Evolutionary conservation across 1,140 invertebrate species (phyloP).

Genomic region (Heliconius himera): DNA sequence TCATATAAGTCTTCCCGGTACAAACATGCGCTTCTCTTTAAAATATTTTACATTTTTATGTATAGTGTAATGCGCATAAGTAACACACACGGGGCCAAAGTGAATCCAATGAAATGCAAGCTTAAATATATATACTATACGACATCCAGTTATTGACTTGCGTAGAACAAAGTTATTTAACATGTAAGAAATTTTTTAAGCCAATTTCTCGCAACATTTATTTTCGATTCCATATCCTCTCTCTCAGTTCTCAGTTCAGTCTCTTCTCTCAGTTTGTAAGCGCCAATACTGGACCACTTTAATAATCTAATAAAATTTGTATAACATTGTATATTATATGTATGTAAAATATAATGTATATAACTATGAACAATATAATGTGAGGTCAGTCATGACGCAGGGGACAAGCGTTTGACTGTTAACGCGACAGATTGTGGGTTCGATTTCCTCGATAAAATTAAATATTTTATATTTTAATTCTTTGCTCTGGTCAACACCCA

Average conservation of each 20-base stretch:
- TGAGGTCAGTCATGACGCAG: too few species aligned
- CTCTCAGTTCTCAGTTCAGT: too few species aligned
- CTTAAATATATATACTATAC: constrained; percentile 41
- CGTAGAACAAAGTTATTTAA: constrained; percentile 27
- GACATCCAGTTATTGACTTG: constrained; percentile 38
- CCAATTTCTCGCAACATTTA: constrained; percentile 17
- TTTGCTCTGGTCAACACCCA: too few species aligned
- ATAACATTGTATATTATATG: neutral
- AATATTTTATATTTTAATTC: too few species aligned
- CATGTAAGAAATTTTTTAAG: constrained; percentile 20
- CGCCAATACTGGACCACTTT: neutral
- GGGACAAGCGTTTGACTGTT: too few species aligned
- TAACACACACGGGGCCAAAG: constrained; percentile 31
- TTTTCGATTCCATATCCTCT: neutral
- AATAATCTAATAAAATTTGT: neutral
- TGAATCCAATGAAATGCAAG: constrained; percentile 59
- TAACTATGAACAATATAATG: too few species aligned
- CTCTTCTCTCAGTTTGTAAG: neutral
- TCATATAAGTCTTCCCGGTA: constrained; percentile 14
- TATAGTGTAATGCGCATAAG: constrained; percentile 22
- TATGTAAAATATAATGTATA: too few species aligned
- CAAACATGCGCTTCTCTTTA: constrained; percentile 5
- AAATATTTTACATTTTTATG: constrained; percentile 18
- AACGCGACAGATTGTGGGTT: too few species aligned
- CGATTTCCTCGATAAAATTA: too few species aligned